phyloP scores from a whole-genome alignment of 1,140 invertebrate genomes.

The Drosophila santomea region DNA sequence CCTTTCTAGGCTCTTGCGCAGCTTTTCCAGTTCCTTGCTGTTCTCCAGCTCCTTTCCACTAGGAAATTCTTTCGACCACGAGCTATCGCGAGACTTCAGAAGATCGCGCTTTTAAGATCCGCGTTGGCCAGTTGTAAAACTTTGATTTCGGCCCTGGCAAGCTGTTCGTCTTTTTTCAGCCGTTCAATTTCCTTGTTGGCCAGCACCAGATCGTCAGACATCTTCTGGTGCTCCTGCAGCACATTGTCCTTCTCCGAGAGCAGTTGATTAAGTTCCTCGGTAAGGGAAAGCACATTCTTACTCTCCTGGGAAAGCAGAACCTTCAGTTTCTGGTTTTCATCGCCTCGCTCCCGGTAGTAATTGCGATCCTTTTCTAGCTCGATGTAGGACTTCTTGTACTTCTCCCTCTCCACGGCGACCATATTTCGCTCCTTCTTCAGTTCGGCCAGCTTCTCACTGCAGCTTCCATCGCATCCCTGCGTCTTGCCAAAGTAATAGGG shows the following conservation, averaged over 20 bases:
- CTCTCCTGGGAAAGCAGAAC: constrained; percentile 70
- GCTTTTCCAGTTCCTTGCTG: constrained; percentile 91
- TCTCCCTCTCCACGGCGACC: constrained; percentile 61
- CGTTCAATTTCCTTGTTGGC: constrained; percentile 92
- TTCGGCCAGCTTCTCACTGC: constrained; percentile 68
- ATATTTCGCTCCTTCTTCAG: constrained; percentile 65
- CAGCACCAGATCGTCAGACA: constrained; percentile 95
- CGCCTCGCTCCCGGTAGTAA: constrained; percentile 75
- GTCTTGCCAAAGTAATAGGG: constrained; percentile 82
- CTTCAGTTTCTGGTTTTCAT: constrained; percentile 79
- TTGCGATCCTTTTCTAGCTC: constrained; percentile 78
- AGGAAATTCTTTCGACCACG: constrained; percentile 79
- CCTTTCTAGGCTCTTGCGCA: constrained; percentile 94
- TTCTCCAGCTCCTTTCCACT: constrained; percentile 70
- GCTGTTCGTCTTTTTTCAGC: constrained; percentile 92
- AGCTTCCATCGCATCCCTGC: constrained; percentile 86
- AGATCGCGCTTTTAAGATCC: constrained; percentile 76
- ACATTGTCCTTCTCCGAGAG: constrained; percentile 95
- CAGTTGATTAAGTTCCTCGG: constrained; percentile 93
- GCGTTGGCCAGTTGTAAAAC: constrained; percentile 68
- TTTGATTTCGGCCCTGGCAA: constrained; percentile 90
- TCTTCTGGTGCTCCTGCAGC: constrained; percentile 98
- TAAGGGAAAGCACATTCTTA: constrained; percentile 72
- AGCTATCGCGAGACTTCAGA: constrained; percentile 80
- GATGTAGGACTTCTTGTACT: constrained; percentile 64